phyloP scores from a whole-genome alignment of 2,888 invertebrate species.

The Drosophila pseudotakahashii region DNA sequence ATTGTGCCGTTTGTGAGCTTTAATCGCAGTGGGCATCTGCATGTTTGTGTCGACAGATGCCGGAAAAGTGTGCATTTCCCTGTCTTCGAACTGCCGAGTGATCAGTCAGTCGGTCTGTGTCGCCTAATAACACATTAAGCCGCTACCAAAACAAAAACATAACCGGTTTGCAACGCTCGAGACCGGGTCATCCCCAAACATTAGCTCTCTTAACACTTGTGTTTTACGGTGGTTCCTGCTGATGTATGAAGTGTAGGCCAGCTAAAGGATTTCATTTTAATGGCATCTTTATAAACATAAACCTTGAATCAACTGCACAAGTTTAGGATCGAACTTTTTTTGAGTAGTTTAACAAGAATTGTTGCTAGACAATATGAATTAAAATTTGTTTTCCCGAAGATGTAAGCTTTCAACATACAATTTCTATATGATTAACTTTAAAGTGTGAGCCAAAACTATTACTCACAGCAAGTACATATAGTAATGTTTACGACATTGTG shows the following conservation, averaged over 20 bases:
- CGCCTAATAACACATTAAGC: constrained; percentile 12
- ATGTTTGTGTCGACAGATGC: constrained; percentile 26
- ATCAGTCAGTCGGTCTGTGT: constrained; percentile 18
- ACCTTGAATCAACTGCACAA: too few species aligned
- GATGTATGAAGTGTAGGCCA: too few species aligned
- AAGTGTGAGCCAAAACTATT: neutral
- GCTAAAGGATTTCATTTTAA: too few species aligned
- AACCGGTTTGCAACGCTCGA: constrained; percentile 18
- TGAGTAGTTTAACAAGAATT: too few species aligned
- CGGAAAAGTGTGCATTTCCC: constrained; percentile 49
- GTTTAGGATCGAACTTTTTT: neutral
- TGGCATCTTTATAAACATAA: too few species aligned
- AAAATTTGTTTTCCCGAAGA: too few species aligned
- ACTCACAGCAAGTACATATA: neutral
- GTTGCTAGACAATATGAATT: too few species aligned
- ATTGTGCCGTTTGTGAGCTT: constrained; percentile 22
- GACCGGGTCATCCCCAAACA: constrained; percentile 13
- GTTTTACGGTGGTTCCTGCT: neutral
- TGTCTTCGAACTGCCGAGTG: neutral
- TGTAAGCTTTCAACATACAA: neutral
- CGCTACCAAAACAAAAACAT: constrained; percentile 6
- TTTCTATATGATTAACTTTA: neutral
- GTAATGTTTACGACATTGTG: neutral
- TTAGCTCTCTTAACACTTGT: neutral
- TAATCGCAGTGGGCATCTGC: neutral